These are phyloP conservation scores for Dendroctonus ponderosae DNA, from an alignment of 1,140 invertebrate genomes.

Conservation along the genomic window DNA sequence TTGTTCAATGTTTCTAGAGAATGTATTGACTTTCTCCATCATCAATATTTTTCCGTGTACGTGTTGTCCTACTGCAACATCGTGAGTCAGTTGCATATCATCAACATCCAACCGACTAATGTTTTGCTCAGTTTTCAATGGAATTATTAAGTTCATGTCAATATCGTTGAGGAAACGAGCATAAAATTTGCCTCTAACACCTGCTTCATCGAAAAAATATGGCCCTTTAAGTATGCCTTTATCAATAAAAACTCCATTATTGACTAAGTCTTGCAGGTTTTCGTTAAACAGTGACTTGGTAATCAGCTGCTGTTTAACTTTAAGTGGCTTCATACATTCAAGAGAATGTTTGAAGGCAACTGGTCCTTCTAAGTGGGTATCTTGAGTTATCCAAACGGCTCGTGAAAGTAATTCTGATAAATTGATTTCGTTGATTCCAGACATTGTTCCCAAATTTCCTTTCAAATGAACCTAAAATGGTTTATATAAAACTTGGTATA, in stretches of 20 bases:
- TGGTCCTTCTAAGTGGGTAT: constrained; percentile 36
- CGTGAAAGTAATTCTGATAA: constrained; percentile 36
- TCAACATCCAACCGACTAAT: constrained; percentile 35
- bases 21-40: constrained; percentile 41
- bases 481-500: no score
- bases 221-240: constrained; percentile 36
- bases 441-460: constrained; percentile 38
- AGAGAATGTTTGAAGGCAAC: constrained; percentile 39
- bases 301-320: constrained; percentile 39
- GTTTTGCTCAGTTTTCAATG: constrained; percentile 39
- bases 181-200: constrained; percentile 35
- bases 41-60: constrained; percentile 43
- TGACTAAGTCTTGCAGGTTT: constrained; percentile 35
- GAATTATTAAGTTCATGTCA: constrained; percentile 39
- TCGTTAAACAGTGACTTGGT: constrained; percentile 36
- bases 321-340: constrained; percentile 35
- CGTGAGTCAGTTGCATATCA: constrained; percentile 24
- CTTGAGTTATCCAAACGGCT: constrained; percentile 40
- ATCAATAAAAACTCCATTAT: constrained; percentile 43
- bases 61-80: constrained; percentile 39
- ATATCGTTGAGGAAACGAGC: constrained; percentile 43
- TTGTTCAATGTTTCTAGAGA: constrained; percentile 40
- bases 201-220: constrained; percentile 38
- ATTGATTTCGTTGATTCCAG: constrained; percentile 39
- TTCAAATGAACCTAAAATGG: constrained; percentile 39